Base-by-base conservation (phyloP, 2,888 invertebrate genomes). In the Tachina fera region DNA sequence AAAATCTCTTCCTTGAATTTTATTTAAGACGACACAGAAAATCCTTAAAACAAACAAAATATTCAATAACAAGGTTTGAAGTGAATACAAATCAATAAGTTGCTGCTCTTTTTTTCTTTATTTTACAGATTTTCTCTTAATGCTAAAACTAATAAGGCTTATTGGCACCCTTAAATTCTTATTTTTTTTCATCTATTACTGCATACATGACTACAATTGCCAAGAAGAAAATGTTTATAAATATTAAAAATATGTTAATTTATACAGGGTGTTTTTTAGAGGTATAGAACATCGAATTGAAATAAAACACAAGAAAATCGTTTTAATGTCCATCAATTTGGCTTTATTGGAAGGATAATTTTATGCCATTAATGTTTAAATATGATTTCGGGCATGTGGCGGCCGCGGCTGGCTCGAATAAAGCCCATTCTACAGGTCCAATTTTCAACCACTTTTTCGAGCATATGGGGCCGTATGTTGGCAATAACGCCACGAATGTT, bases 21-120 rank as follows among this genome's bases (percentile, higher is more conserved):
- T 47, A 5, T 22, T 1, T 3, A 22, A 22, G 22, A 22, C n/a
- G 19, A 41, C 14, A 39, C 16, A 58, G 13, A 67, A 74, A 70
- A 45, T 76, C 61, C 75, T 56, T 56, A 63, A 70, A 70, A 22
- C 45, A 61, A 82, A 80, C 51, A 74, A 47, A 74, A 74, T 49
- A 80, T 43, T 51, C 13, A 72, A 51, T 58, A 72, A 67, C 49
- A 31, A 80, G 43, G 31, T 68, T 31, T 61, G 10, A 58, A 13
- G 51, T 68, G 11, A 43, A 53, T 14, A 39, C 14, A 53, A 39
- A 39, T 47, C 65, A 71, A 80, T 65, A 58, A 65, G 71, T 71
- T 71, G 16, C 43, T 63, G 53, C 31, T n/a, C n/a, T 19, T 53
- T 19, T 19, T 60, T 60, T 58, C n/a, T 65, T 76, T 56, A 67